Base-by-base conservation (phyloP, 2,113 vertebrate genomes). In the Cygnus buccinator region DNA sequence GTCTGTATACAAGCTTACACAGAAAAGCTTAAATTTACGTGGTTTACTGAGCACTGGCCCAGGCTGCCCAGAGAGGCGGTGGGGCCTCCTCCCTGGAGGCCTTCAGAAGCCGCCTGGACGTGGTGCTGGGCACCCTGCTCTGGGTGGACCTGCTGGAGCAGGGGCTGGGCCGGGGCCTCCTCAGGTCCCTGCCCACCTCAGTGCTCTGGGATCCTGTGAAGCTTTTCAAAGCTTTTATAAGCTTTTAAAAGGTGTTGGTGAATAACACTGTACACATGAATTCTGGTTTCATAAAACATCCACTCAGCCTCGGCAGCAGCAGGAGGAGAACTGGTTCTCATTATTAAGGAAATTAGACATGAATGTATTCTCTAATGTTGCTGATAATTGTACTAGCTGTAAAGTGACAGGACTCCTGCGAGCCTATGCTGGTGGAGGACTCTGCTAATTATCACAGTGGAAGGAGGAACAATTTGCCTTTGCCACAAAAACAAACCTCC, bases 381-480 rank as follows among this genome's bases (percentile, higher is more conserved):
- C 85, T 73, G 59, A 55, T 58, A 76, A 83, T 73, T 92, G 59
- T 25, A 63, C 41, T 12, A 86, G 67, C 37, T 18, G 10, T 1
- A 81, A 84, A 81, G 73, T 52, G 68, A 71, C 52, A 89, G 43
- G 68, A 29, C 55, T 81, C 84, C 83, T 74, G 50, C 59, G 84
- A 95, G 80, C 73, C 61, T 5, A 0, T 52, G 21, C 46, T 57
- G 50, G 59, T 80, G 19, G 70, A 88, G 68, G 72, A 86, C 89
- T 70, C 79, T 48, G 58, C 79, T 88, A 77, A 92, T 90, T 94
- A 93, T 67, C 93, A 67, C 91, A 77, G 86, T 52, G 31, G 73
- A 93, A 92, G 41, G 31, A 89, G n/a, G 61, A 92, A 67, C n/a
- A 5, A 84, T 78, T 86, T 93, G 28, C 63, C 23, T 88, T 83